Evolutionary conservation across 2,888 invertebrate genomes (phyloP), one percentile per base, ranked within the genome.

Genomic region (Gastrophysa polygoni): DNA sequence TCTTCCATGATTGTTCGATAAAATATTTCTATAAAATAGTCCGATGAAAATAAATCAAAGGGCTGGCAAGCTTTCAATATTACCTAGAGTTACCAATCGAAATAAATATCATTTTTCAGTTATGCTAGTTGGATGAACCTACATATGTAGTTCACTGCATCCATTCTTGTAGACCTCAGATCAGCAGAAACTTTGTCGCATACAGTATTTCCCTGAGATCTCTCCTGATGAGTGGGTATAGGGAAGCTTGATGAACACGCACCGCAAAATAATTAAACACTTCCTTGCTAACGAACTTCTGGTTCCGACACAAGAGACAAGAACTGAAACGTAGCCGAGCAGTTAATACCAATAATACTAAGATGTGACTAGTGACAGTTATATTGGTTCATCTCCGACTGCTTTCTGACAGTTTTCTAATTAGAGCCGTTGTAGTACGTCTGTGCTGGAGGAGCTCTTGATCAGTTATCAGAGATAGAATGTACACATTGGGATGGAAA

Each of bases 351-450:
- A 67, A 70, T 75, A 70, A 70, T 74, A 73, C 73, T 70, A 73
- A 75, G 75, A 75, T 71, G 75, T 74, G 75, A 70, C 68, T 73
- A 56, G 71, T 74, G 75, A 75, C 75, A 77, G 76, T 76, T 77
- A 77, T 77, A 77, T 77, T 77, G 75, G 73, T 74, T 72, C 73
- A 64, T 73, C 71, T 69, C 59, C 63, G 71, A 71, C 71, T 70
- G 68, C 71, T 69, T 57, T 70, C 61, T 72, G 77, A 76, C 77
- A 73, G 75, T 67, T 73, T 73, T 67, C 73, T 75, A 77, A 77
- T 77, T 76, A 76, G 73, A 74, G 73, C 69, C 68, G 64, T 56
- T 65, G 54, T 29, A 48, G 24, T 49, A 51, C 56, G 66, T 66
- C 71, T 68, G 71, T 66, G 69, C 70, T 67, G 65, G 69, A 54